A percentile compares a stretch with the other conserved stretches of the same genome.
These are phyloP conservation scores for Oncorhynchus clarkii DNA, from an alignment of 2,113 vertebrate genomes.

Conservation along the genomic window DNA sequence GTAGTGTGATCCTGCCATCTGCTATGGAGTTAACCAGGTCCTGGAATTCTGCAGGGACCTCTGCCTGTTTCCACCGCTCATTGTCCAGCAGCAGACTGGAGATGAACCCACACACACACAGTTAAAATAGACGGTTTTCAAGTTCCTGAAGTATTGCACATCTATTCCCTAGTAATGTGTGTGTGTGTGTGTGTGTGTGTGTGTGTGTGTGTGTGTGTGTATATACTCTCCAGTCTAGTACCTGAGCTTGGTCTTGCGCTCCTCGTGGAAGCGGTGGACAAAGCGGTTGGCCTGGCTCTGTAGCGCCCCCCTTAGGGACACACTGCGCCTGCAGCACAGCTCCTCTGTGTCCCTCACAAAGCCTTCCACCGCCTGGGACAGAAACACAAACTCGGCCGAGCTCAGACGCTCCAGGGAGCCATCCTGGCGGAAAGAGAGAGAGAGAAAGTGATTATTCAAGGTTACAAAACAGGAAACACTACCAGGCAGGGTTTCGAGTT, in stretches of 20 bases:
- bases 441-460: neutral
- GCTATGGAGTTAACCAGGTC: conserved; percentile 91
- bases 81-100: conserved; percentile 93
- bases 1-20: conserved; percentile 86
- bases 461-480: neutral
- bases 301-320: conserved; percentile 89
- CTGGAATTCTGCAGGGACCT: conserved; percentile 96
- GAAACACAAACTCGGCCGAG: conserved; percentile 87
- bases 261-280: conserved; percentile 95
- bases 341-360: conserved; percentile 89
- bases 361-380: conserved; percentile 87
- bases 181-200: too few species aligned
- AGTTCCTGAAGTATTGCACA: too few species aligned
- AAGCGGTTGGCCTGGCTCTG: conserved; percentile 97
- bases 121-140: neutral
- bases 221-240: neutral
- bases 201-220: too few species aligned
- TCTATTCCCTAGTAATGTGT: too few species aligned
- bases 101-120: conserved; percentile 11
- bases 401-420: conserved; percentile 93
- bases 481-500: neutral
- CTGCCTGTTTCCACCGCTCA: conserved; percentile 97
- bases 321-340: conserved; percentile 86
- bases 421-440: conserved; percentile 71
- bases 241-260: conserved; percentile 86